Conservation (phyloP, 2,113 vertebrate species). For the Leptocoma aspasia region DNA sequence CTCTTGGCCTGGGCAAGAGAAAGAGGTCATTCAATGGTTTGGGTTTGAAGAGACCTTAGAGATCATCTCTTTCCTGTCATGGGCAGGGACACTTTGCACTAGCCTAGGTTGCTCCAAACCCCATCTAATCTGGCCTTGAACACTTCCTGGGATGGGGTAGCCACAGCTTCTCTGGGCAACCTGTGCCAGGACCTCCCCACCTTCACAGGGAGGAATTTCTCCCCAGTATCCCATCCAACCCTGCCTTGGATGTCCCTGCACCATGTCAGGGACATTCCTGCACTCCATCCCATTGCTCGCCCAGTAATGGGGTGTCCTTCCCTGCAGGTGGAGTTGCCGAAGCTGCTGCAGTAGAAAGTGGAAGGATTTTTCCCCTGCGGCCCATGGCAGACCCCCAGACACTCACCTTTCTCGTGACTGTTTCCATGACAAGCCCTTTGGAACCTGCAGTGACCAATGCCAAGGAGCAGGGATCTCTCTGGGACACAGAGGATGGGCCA, state of each 20-base stretch:
- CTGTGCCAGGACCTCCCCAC: neutral
- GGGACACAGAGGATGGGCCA: neutral
- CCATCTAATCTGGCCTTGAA: neutral
- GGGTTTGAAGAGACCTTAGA: neutral
- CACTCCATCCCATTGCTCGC: neutral
- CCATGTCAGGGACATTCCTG: neutral
- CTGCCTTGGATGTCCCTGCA: neutral
- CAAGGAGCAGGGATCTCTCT: conserved; percentile 5
- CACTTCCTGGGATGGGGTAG: neutral
- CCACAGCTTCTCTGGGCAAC: neutral
- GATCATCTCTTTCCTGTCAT: neutral
- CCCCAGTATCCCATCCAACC: neutral
- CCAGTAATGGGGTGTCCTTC: neutral
- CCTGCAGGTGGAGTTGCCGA: conserved; percentile 87
- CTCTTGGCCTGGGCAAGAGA: neutral
- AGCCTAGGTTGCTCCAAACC: neutral
- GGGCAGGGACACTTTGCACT: neutral
- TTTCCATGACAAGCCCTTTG: conserved; percentile 12
- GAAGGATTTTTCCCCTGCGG: neutral
- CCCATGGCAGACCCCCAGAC: neutral
- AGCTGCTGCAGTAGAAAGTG: conserved; percentile 80
- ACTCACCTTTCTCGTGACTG: neutral
- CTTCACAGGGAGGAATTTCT: neutral
- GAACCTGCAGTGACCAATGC: neutral
- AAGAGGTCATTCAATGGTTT: neutral